Conservation (phyloP, 1,140 invertebrate species). For the Proales similis region DNA sequence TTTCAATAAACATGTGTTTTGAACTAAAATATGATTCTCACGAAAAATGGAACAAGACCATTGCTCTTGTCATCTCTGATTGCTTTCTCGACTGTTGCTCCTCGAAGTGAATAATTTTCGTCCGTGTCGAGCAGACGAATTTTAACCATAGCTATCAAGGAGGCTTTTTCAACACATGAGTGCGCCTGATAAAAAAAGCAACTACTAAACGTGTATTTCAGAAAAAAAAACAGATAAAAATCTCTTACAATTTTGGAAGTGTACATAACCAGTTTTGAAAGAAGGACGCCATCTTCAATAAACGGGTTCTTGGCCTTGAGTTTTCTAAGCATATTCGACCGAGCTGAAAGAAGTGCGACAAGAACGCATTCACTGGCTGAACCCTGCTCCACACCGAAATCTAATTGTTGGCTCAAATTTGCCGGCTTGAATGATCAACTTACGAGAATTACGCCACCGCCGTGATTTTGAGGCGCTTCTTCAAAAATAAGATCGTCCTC, state of each 20-base stretch:
- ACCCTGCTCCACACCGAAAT: conserved; percentile 58
- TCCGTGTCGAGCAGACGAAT: conserved; percentile 91
- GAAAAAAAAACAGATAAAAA: not conserved
- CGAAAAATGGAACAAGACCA: conserved; percentile 90
- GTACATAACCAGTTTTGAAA: conserved; percentile 89
- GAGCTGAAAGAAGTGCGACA: conserved; percentile 71
- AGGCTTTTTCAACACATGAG: conserved; percentile 98
- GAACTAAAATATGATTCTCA: conserved; percentile 56
- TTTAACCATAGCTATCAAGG: conserved; percentile 97
- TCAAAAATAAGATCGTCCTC: conserved; percentile 3
- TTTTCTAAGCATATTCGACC: conserved; percentile 53
- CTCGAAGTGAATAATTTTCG: conserved; percentile 80
- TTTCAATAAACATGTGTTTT: conserved; percentile 13
- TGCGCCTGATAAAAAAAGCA: conserved; percentile 64
- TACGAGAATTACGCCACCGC: conserved; percentile 83
- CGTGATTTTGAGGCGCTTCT: conserved; percentile 74
- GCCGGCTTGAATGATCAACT: not conserved
- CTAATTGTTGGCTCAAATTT: not conserved
- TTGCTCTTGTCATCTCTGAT: conserved; percentile 56
- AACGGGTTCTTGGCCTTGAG: conserved; percentile 62
- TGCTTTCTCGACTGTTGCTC: conserved; percentile 72
- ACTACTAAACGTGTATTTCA: not conserved
- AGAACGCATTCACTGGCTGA: conserved; percentile 84
- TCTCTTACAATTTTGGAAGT: conserved; percentile 59
- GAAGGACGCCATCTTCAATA: conserved; percentile 79